phyloP scores from a whole-genome alignment of 2,797 vertebrate genomes.

The Urocyon cinereoargenteus region DNA sequence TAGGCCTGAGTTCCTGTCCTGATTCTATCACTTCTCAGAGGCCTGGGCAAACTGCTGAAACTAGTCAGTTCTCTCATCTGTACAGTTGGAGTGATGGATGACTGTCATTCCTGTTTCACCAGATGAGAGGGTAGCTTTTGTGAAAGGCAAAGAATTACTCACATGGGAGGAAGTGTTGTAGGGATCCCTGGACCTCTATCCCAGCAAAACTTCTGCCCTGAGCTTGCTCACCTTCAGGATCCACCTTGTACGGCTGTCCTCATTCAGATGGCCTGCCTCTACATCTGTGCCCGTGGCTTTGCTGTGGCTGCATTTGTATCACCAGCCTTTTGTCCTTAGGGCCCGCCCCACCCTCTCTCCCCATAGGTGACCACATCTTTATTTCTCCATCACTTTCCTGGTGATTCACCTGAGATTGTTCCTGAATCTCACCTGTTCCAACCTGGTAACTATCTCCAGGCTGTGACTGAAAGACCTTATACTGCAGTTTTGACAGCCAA shows the following conservation, averaged over 20 bases:
- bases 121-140: background rate
- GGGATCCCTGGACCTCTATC: background rate
- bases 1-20: background rate
- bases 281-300: background rate
- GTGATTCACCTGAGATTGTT: background rate
- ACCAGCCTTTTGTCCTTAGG: background rate
- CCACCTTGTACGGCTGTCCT: background rate
- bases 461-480: background rate
- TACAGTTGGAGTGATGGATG: background rate
- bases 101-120: background rate
- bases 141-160: background rate
- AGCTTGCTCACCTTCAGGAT: background rate
- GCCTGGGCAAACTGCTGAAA: background rate
- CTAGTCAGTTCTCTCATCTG: background rate
- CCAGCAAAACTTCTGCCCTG: background rate
- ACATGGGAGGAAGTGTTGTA: background rate
- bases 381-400: slow-evolving; percentile 32
- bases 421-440: slow-evolving; percentile 22
- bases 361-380: background rate
- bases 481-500: background rate
- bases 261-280: background rate
- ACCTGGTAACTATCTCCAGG: slow-evolving; percentile 22
- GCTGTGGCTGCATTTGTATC: slow-evolving; percentile 24
- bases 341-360: background rate
- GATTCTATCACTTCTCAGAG: background rate